Percentiles rank a stretch among this genome's conserved stretches.
Evolutionary conservation across 2,888 invertebrate genomes (phyloP).

Genomic region (Campoletis raptor): DNA sequence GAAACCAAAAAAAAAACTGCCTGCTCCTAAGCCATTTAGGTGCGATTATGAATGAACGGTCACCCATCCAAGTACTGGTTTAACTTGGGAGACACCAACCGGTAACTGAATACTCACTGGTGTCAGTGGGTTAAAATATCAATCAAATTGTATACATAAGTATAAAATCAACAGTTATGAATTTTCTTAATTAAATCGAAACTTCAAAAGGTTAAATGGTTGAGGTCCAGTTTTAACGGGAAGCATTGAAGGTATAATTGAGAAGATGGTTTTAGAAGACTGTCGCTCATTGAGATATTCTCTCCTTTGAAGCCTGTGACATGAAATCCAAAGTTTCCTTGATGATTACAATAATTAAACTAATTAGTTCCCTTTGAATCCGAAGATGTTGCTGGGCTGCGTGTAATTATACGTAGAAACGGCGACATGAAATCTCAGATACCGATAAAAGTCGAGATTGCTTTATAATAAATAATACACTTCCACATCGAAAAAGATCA

Average conservation of each 20-base stretch:
- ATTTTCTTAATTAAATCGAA: neutral
- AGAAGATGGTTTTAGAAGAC: neutral
- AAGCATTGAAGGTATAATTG: neutral
- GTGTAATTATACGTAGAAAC: constrained; percentile 11
- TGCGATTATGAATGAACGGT: no score
- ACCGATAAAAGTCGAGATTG: constrained; percentile 7
- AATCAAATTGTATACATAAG: neutral
- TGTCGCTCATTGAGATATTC: neutral
- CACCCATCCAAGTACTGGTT: no score
- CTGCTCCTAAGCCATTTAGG: no score
- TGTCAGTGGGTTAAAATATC: neutral
- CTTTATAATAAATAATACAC: neutral
- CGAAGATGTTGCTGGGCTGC: neutral
- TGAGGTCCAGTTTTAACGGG: neutral
- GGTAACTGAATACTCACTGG: neutral
- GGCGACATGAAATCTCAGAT: neutral
- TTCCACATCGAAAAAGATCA: neutral
- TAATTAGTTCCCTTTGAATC: constrained; percentile 26
- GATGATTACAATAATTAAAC: constrained; percentile 33
- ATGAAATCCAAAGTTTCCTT: constrained; percentile 4
- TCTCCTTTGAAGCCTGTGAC: constrained; percentile 8
- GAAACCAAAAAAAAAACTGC: no score
- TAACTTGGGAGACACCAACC: no score
- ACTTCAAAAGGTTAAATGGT: neutral
- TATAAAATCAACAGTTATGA: neutral